phyloP scores from a whole-genome alignment of 2,113 vertebrate species.

The Phrynosoma platyrhinos region DNA sequence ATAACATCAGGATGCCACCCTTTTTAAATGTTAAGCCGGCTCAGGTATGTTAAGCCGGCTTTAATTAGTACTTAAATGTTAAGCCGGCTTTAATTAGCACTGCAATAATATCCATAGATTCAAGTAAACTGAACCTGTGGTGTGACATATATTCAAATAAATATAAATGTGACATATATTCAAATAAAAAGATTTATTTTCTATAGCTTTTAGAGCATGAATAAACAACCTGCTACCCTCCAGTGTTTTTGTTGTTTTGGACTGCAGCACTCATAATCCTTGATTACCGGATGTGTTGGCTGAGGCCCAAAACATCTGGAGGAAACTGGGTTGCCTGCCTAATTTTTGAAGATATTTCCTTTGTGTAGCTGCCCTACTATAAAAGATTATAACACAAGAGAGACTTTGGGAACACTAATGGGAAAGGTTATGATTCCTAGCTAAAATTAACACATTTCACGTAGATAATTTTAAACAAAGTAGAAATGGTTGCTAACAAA shows the following conservation, averaged over 20 bases:
- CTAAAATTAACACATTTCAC: not conserved
- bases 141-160: no score
- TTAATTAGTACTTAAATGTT: no score
- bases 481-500: constrained; percentile 40
- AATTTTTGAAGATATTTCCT: not conserved
- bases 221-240: no score
- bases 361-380: not conserved
- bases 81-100: no score
- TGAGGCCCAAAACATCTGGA: not conserved
- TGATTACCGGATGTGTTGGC: no score
- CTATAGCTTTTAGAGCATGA: not conserved
- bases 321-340: not conserved
- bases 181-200: not conserved
- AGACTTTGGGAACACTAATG: not conserved
- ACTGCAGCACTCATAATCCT: no score
- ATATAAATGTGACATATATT: not conserved
- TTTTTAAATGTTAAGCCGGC: no score
- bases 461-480: not conserved
- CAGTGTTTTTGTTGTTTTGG: no score
- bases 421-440: not conserved
- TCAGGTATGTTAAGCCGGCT: no score
- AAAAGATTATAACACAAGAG: not conserved
- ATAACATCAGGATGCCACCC: no score
- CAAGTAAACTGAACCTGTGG: no score
- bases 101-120: no score